These are phyloP conservation scores for Heliconius charithonia DNA, from an alignment of 2,888 invertebrate genomes.

Conservation along the genomic window DNA sequence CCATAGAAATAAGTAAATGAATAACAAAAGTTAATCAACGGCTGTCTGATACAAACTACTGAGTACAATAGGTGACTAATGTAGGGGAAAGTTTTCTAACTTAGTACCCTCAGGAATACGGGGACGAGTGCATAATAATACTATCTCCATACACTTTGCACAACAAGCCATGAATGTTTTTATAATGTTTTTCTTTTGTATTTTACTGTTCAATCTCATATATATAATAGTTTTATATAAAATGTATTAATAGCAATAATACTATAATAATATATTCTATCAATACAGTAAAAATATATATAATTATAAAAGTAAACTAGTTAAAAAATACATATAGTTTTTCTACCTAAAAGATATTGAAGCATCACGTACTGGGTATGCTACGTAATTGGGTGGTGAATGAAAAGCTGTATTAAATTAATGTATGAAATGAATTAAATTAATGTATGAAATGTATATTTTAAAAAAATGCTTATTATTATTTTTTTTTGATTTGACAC, in stretches of 20 bases:
- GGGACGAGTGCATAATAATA: slow-evolving; percentile 8
- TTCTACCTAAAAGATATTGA: background rate
- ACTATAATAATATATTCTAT: too few relatives aligned
- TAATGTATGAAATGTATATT: background rate
- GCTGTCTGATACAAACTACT: background rate
- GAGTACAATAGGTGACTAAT: background rate
- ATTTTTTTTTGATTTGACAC: background rate
- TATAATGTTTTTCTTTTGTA: background rate
- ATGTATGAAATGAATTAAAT: background rate
- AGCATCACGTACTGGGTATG: background rate
- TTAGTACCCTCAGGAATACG: slow-evolving; percentile 1
- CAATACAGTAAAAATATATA: too few relatives aligned
- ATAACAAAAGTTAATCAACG: slow-evolving; percentile 4
- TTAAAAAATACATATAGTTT: slow-evolving; percentile 4
- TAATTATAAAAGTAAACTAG: background rate
- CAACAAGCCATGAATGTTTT: background rate
- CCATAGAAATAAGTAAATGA: background rate
- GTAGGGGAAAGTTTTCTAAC: background rate
- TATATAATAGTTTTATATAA: background rate
- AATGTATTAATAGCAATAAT: background rate
- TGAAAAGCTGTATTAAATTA: slow-evolving; percentile 5
- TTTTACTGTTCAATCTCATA: background rate
- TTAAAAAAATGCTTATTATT: background rate
- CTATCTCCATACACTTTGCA: background rate
- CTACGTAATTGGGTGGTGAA: background rate